Base-by-base conservation (phyloP, 2,888 invertebrate genomes). In the Ectemnius cavifrons region DNA sequence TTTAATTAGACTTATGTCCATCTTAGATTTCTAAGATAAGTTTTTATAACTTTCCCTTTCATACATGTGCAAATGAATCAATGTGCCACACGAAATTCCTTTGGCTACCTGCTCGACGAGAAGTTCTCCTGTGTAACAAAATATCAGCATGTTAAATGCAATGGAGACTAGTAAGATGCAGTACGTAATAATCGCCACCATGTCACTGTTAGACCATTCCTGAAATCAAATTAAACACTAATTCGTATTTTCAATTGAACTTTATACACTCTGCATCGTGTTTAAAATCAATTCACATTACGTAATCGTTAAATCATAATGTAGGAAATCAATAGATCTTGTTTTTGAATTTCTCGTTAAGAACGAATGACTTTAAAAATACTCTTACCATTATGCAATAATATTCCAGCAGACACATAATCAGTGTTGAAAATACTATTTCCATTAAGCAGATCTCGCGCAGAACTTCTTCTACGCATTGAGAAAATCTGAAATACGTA, bases 41-140 rank as follows among this genome's bases (percentile, higher is more conserved):
- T 18, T 20, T 57, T 0, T 5, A n/a, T 5, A 57, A 5, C 0
- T 3, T 57, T 11, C 57, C 56, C n/a, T 4, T 18, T n/a, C 16
- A 57, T 16, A 57, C 0, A 11, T 20, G 4, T 16, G 8, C 16
- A 20, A 27, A 18, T 23, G 14, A 58, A n/a, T 27, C 18, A 18
- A 1, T 18, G 2, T 5, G 2, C 2, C 13, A 20, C n/a, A 27
- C 13, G 8, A 49, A 11, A 1, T 27, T 20, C 11, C n/a, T 16
- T 0, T 2, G 20, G 11, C 14, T 76, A 85, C 85, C 76, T 85
- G 80, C 27, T 75, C 77, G 2, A 80, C 75, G 8, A 85, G 79
- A 74, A 75, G 77, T 64, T 85, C 85, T 0, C 86, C 85, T 16
- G 85, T 83, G 67, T 82, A 85, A 64, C 77, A 83, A 52, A 77